Base-by-base conservation (phyloP, 2,113 vertebrate species). In the Equus quagga region DNA sequence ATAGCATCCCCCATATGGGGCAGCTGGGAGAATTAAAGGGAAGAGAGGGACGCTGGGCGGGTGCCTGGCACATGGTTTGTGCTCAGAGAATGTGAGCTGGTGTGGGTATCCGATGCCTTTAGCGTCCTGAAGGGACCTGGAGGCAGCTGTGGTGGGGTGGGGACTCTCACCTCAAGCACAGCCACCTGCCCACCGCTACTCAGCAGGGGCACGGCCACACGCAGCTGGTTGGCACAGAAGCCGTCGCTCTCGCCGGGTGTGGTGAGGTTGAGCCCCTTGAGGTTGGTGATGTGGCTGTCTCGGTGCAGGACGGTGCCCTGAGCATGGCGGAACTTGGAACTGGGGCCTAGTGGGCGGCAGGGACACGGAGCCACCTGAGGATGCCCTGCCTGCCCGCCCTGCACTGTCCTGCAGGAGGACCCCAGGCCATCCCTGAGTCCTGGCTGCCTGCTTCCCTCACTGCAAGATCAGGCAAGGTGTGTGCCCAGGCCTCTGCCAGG, bases 241-340 rank as follows among this genome's bases (percentile, higher is more conserved):
- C 99, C 99, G 0, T 99, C 99, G 0, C 99, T 98, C 98, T 99
- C 99, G 0, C 99, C 99, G 0, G 99, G 99, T 0, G 99, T 99
- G 69, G 99, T 99, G 96, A 99, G 99, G 98, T 99, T 99, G 95
- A 99, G 99, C 31, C 99, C 99, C 7, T 99, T 99, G 96, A 99
- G 99, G 98, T 99, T 99, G 98, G 99, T 99, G 98, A 99, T 99
- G 98, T 99, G 99, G 9, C 98, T 99, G 98, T 99, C 99, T 14
- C 99, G 99, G 98, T 99, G 99, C 97, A 99, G 98, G 81, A 99
- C 98, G 0, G 91, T 93, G 11, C 99, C 99, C 97, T 99, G 99
- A 21, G 99, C 41, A 23, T 99, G 99, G 91, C 99, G 99, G 97
- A 99, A 99, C 97, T 99, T 99, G 54, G 99, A 99, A 93, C 98